Percentiles rank a stretch among this genome's conserved stretches.
Evolutionary conservation across 2,888 invertebrate species (phyloP).

Genomic region (Synergus umbraculus): DNA sequence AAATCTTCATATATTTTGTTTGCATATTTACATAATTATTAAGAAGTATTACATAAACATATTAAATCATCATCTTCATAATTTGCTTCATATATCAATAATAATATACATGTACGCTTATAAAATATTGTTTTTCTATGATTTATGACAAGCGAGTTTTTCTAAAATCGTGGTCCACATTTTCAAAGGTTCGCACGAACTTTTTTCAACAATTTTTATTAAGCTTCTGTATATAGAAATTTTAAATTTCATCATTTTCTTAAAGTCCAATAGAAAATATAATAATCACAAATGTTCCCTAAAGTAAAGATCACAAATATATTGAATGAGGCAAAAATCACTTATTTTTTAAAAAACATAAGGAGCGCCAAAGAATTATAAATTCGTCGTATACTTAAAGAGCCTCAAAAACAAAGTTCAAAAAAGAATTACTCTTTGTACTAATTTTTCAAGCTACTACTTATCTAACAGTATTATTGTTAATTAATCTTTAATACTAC

Average conservation of each 20-base stretch:
- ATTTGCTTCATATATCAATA: constrained; percentile 11
- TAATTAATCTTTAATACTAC: background rate
- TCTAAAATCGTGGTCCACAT: constrained; percentile 15
- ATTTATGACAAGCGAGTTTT: background rate
- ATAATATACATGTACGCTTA: constrained; percentile 22
- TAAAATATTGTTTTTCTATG: constrained; percentile 1
- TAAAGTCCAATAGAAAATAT: background rate
- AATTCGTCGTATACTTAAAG: background rate
- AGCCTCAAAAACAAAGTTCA: background rate
- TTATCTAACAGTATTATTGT: background rate
- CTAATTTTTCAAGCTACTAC: constrained; percentile 4
- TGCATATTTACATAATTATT: constrained; percentile 57
- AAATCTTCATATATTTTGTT: constrained; percentile 21
- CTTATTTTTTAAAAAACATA: background rate
- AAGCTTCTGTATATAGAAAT: background rate
- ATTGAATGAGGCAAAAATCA: background rate
- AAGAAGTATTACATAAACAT: constrained; percentile 51
- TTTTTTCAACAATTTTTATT: background rate
- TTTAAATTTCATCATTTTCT: background rate
- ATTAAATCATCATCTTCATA: constrained; percentile 55
- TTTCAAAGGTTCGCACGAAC: background rate
- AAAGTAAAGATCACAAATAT: background rate
- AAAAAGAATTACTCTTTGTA: constrained; percentile 1
- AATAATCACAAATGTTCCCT: background rate
- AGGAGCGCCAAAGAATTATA: background rate